Conservation (phyloP, 2,113 vertebrate genomes). For the Chloebia gouldiae region DNA sequence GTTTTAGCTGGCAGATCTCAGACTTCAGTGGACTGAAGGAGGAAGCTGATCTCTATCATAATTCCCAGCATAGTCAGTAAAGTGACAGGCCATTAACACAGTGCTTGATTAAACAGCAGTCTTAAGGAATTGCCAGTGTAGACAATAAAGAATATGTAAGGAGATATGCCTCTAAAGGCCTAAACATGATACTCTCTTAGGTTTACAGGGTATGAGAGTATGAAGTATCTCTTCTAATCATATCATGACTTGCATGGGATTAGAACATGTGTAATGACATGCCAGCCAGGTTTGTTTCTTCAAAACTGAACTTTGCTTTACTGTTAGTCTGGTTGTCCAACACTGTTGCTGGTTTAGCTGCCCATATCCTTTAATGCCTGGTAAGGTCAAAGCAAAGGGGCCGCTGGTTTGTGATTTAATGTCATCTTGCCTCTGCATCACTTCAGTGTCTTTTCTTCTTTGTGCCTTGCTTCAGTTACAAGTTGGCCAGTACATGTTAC, state of each 20-base stretch:
- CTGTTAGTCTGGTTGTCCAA: background rate
- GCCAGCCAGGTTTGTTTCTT: background rate
- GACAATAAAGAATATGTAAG: background rate
- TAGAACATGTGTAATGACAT: background rate
- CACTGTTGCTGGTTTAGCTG: background rate
- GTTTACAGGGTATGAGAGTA: background rate
- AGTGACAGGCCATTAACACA: background rate
- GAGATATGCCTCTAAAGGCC: background rate
- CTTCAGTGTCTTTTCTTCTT: background rate
- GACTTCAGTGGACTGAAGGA: background rate
- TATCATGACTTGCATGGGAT: background rate
- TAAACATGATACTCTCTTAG: background rate
- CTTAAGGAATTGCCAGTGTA: background rate
- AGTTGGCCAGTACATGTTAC: background rate
- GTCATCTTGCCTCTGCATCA: background rate
- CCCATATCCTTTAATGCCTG: background rate
- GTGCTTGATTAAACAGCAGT: background rate
- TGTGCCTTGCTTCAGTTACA: constrained; percentile 22
- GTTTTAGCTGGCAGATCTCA: background rate
- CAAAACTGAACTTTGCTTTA: background rate
- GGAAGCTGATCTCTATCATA: background rate
- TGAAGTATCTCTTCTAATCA: background rate
- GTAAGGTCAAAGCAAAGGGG: constrained; percentile 11
- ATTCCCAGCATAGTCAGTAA: background rate
- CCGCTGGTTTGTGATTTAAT: background rate